A percentile compares a stretch with the other conserved stretches of the same genome.
Conservation (phyloP, 2,797 vertebrate species). For the Todus mexicanus region DNA sequence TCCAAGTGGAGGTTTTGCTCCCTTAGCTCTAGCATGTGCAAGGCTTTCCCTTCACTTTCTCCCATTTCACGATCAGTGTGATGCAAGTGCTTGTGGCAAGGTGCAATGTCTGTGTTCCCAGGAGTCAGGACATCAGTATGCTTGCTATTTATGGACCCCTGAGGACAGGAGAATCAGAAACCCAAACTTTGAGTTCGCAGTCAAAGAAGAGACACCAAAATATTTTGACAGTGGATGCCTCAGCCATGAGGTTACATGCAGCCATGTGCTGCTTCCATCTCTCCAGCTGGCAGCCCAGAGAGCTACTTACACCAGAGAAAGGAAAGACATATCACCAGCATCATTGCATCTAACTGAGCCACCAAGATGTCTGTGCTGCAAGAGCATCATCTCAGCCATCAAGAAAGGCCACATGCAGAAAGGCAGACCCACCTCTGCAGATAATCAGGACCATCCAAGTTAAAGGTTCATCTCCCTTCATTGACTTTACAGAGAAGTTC, state of each 20-base stretch:
- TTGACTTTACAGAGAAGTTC: neutral
- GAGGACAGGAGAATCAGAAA: neutral
- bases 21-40: neutral
- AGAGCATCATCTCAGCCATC: neutral
- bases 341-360: neutral
- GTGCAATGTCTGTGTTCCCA: neutral
- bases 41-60: fast-evolving
- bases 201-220: neutral
- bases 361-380: neutral
- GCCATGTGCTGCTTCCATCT: neutral
- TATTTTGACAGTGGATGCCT: neutral
- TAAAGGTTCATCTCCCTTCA: neutral
- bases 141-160: neutral
- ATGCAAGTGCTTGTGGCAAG: neutral
- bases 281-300: neutral
- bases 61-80: neutral
- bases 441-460: neutral
- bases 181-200: neutral
- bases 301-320: neutral
- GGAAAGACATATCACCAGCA: neutral
- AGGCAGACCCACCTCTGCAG: neutral
- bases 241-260: neutral
- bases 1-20: neutral
- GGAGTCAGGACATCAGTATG: neutral
- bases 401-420: neutral